Percentiles rank a stretch among this genome's conserved stretches.
phyloP scores from a whole-genome alignment of 2,797 vertebrate species.

The Oreonectes daqikongensis region DNA sequence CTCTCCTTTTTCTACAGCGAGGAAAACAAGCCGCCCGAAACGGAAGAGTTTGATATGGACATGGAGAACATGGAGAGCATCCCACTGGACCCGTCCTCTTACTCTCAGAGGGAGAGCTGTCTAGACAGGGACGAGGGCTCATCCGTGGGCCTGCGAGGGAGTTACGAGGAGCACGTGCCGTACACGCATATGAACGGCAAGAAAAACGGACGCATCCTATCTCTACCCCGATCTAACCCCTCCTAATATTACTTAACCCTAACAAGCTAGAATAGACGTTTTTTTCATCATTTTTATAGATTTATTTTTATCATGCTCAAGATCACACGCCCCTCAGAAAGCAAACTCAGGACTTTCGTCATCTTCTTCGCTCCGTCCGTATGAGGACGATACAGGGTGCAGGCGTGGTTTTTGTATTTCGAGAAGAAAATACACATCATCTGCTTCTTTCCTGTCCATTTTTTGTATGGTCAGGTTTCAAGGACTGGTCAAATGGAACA shows the following conservation, averaged over 20 bases:
- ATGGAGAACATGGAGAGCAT: slow-evolving; percentile 98
- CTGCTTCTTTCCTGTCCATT: slow-evolving; percentile 63
- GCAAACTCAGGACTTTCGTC: slow-evolving; percentile 86
- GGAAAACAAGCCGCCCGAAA: slow-evolving; percentile 93
- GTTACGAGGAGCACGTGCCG: slow-evolving; percentile 90
- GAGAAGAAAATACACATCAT: slow-evolving; percentile 59
- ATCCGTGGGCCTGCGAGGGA: slow-evolving; percentile 84
- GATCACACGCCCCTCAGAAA: slow-evolving; percentile 68
- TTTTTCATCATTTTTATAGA: slow-evolving; percentile 70
- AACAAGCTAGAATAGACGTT: slow-evolving; percentile 65
- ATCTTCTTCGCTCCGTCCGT: slow-evolving; percentile 73
- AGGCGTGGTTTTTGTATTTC: slow-evolving; percentile 70
- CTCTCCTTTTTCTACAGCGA: slow-evolving; percentile 96
- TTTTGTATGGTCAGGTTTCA: slow-evolving; percentile 73
- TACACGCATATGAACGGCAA: slow-evolving; percentile 99
- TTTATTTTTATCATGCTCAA: slow-evolving; percentile 69
- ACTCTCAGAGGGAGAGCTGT: slow-evolving; percentile 84
- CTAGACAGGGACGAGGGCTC: slow-evolving; percentile 81
- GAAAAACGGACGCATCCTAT: slow-evolving; percentile 91
- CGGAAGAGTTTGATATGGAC: slow-evolving; percentile 92
- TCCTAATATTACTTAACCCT: slow-evolving; percentile 78
- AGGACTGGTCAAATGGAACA: slow-evolving; percentile 71
- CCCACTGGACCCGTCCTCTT: slow-evolving; percentile 90
- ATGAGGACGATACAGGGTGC: slow-evolving; percentile 63
- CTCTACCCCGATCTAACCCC: slow-evolving; percentile 87